A percentile compares a stretch with the other conserved stretches of the same genome.
Evolutionary conservation across 2,113 vertebrate species (phyloP).

Genomic region (Bucco capensis): DNA sequence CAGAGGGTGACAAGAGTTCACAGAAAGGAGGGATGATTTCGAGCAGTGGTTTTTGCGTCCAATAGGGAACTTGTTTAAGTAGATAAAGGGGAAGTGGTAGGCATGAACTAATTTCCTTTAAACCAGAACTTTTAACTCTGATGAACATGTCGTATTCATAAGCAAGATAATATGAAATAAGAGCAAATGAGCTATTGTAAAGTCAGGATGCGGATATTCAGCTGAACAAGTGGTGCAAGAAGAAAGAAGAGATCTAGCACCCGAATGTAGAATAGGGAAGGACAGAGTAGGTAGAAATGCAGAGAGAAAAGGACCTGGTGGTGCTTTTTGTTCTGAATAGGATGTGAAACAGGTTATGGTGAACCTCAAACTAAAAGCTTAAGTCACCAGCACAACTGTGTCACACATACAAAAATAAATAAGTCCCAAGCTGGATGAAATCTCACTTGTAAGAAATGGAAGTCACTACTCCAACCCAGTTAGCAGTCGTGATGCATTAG

Average conservation of each 20-base stretch:
- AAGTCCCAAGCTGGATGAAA: background rate
- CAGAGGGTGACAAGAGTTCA: background rate
- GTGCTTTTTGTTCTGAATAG: background rate
- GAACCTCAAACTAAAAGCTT: background rate
- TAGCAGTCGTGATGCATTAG: background rate
- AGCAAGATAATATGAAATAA: background rate
- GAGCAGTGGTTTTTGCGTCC: fast-evolving
- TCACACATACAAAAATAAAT: background rate
- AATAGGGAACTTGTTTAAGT: background rate
- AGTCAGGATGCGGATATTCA: background rate
- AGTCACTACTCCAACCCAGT: background rate
- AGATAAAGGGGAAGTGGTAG: background rate
- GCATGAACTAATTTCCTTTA: background rate
- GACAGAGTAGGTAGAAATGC: background rate
- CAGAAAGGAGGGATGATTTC: background rate
- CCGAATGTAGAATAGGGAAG: background rate
- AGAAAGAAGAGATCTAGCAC: background rate
- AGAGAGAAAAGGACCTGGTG: background rate
- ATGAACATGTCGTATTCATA: background rate
- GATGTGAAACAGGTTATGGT: background rate
- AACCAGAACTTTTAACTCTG: background rate
- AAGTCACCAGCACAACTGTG: background rate
- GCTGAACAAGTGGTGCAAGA: background rate
- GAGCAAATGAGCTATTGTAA: background rate
- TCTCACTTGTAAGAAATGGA: background rate